These are phyloP conservation scores for Gobio gobio DNA, from an alignment of 2,113 vertebrate genomes.

Conservation along the genomic window DNA sequence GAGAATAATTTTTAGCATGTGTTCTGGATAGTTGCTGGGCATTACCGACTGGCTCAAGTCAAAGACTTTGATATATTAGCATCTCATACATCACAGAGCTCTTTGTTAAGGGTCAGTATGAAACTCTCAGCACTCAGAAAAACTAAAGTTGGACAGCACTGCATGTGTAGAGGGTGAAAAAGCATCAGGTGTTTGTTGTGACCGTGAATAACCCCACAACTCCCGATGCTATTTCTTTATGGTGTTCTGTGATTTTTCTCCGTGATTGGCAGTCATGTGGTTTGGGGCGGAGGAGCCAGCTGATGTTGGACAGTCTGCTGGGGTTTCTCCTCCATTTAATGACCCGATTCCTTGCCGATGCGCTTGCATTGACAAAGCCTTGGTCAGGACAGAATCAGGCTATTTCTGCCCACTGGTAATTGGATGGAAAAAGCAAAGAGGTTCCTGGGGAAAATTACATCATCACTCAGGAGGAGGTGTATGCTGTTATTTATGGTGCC, in stretches of 20 bases:
- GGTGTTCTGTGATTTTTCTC: not conserved
- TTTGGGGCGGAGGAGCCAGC: not conserved
- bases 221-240: constrained; percentile 12
- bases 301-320: constrained; percentile 31
- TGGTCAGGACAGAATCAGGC: constrained; percentile 39
- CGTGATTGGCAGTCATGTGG: constrained; percentile 13
- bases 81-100: constrained; percentile 16
- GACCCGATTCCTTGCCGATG: constrained; percentile 35
- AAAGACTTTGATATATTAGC: not conserved
- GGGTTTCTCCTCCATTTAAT: constrained; percentile 46
- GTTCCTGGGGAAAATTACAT: constrained; percentile 34
- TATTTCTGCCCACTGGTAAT: constrained; percentile 53
- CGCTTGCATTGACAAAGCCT: constrained; percentile 47
- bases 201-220: not conserved
- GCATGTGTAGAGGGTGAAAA: not conserved
- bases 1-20: not conserved
- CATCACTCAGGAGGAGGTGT: constrained; percentile 32
- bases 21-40: not conserved
- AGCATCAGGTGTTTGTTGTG: constrained; percentile 1
- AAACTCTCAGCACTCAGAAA: not conserved
- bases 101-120: not conserved
- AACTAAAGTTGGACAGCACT: not conserved
- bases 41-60: not conserved
- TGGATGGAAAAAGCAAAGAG: constrained; percentile 41
- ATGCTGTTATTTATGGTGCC: constrained; percentile 27